phyloP scores from a whole-genome alignment of 1,140 invertebrate genomes.

The Drosophila ambigua region DNA sequence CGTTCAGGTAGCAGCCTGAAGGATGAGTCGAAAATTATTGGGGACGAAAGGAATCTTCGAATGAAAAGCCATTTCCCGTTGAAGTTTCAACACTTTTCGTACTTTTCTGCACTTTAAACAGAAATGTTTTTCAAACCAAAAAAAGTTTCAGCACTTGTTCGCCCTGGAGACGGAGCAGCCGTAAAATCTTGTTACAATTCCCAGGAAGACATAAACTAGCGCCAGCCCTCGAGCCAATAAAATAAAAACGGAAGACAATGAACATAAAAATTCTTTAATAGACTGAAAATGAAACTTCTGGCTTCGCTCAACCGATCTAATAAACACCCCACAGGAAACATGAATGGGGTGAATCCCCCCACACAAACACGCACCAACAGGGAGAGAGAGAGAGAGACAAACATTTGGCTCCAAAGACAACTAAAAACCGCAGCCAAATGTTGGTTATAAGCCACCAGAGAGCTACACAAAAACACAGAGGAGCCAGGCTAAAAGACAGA shows the following conservation, averaged over 20 bases:
- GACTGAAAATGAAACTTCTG: conserved; percentile 66
- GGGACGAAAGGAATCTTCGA: too few species aligned
- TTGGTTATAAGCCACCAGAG: conserved; percentile 39
- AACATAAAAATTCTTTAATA: conserved; percentile 68
- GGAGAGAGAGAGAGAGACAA: conserved; percentile 44
- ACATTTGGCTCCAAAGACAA: conserved; percentile 57
- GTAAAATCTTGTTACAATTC: conserved; percentile 57
- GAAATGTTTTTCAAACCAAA: background rate
- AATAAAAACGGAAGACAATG: conserved; percentile 36
- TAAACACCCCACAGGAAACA: conserved; percentile 33
- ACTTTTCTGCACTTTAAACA: conserved; percentile 2
- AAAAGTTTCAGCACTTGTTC: conserved; percentile 16
- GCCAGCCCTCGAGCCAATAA: background rate
- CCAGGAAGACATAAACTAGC: conserved; percentile 42
- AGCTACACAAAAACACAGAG: conserved; percentile 31
- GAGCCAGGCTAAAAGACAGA: too few species aligned
- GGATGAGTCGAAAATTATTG: conserved; percentile 18
- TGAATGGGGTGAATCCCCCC: too few species aligned
- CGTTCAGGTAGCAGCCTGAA: conserved; percentile 10
- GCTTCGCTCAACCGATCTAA: conserved; percentile 47
- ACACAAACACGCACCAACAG: conserved; percentile 7
- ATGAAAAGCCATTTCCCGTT: too few species aligned
- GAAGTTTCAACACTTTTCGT: background rate
- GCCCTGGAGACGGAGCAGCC: conserved; percentile 11
- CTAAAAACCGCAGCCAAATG: conserved; percentile 40